Evolutionary conservation across 2,888 invertebrate genomes (phyloP), one percentile per base, ranked within the genome.

Genomic region (Notocelia uddmanniana): DNA sequence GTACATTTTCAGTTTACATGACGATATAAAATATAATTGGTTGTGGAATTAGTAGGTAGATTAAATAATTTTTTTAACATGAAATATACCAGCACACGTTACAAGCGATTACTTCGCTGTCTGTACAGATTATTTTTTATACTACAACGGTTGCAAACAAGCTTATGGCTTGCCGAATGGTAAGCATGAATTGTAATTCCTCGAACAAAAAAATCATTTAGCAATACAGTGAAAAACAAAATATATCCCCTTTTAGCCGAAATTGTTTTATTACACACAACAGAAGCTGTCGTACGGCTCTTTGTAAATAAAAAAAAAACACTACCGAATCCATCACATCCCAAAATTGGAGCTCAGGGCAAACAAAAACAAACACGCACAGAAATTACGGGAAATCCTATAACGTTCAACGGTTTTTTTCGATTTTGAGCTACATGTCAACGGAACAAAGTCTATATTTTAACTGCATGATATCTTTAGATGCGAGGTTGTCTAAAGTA

Each of bases 341-440:
- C 59, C 45, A 55, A 72, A n/a, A 72, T 72, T 67, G 71, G 50
- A 34, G 60, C 48, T 67, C 34, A 21, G 54, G 54, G 34, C 60
- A 71, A 71, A 71, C 66, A 59, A 71, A 60, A 60, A 59, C 48
- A 62, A 26, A 31, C 48, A 26, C 26, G 15, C 21, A 26, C n/a
- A 8, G 55, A 26, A 55, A 13, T 9, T 8, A 26, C 8, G 15
- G n/a, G 26, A 26, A 15, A 18, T 23, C 54, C n/a, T 6, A 0
- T 23, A 34, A 63, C 2, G n/a, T 31, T 48, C 31, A 13, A 3
- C 2, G 6, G 34, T 54, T 21, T 64, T 26, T 21, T 15, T 34
- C 5, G 10, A 54, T 54, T 54, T n/a, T n/a, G 19, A 54, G 21
- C 52, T 21, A 9, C 37, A 64, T 37, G 15, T 23, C n/a, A 3